Base-by-base conservation (phyloP, 2,113 vertebrate genomes). In the Eonycteris spelaea region DNA sequence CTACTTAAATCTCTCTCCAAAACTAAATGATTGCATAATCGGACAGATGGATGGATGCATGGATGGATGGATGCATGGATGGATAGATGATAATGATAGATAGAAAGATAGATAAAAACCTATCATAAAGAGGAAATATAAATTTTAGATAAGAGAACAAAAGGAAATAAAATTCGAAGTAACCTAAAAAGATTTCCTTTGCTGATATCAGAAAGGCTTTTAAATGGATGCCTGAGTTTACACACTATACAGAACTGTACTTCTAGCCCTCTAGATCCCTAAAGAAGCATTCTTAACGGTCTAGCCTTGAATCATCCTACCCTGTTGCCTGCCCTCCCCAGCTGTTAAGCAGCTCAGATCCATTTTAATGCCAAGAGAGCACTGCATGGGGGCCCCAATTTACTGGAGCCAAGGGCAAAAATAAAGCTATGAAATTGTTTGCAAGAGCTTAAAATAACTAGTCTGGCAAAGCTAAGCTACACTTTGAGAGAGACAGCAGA, bases 381-480 rank as follows among this genome's bases (percentile, higher is more conserved):
- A 51, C 92, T 18, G 91, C 67, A 94, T 82, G 70, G 82, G 75
- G 92, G 85, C 38, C 89, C 91, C 83, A 79, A 70, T 91, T 98
- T 96, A 96, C 97, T 80, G 55, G 67, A 98, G 90, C 86, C 96
- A 92, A 96, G 94, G 96, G 91, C 84, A 97, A 96, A 98, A 98
- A 96, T 83, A 97, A 98, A 97, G 91, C 75, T 91, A 97, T 95
- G 97, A 94, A 97, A 97, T 80, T 96, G 86, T 95, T 98, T 97
- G 94, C 95, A 97, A 98, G 95, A 67, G 95, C 95, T 98, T 98
- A 90, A 98, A 98, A 98, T 98, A 97, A 94, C 95, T 92, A 78
- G 80, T 59, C 92, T 93, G 91, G 93, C 85, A 86, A 79, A 84
- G 53, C 96, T 87, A 79, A 86, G 63, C 96, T 96, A 65, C 88